These are phyloP conservation scores for Zosterops lateralis DNA, from an alignment of 2,113 vertebrate species.

Conservation along the genomic window DNA sequence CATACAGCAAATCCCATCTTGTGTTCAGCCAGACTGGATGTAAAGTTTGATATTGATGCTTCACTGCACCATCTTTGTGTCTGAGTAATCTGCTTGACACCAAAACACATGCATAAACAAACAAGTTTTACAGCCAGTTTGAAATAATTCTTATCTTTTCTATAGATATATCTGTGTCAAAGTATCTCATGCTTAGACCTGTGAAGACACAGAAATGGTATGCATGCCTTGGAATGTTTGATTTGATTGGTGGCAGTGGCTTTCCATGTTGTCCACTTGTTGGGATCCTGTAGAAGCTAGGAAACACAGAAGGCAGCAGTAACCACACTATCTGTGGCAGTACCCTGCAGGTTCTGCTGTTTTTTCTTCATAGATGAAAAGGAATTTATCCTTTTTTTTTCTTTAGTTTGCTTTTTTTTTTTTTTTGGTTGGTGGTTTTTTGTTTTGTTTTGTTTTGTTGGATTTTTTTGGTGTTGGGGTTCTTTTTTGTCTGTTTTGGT, in stretches of 20 bases:
- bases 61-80: background rate
- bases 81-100: background rate
- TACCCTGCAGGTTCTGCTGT: background rate
- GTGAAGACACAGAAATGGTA: background rate
- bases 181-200: background rate
- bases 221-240: background rate
- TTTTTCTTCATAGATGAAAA: background rate
- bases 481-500: background rate
- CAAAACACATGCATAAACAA: background rate
- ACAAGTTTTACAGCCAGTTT: background rate
- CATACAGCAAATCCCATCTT: slow-evolving; percentile 5
- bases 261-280: background rate
- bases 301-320: background rate
- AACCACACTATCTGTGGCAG: background rate
- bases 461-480: background rate
- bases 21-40: background rate
- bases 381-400: background rate
- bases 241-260: background rate
- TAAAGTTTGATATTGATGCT: background rate
- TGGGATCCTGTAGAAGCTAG: background rate
- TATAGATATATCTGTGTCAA: background rate
- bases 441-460: too few relatives aligned
- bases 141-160: background rate
- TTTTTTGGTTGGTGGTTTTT: background rate
- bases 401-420: background rate